A percentile compares a stretch with the other conserved stretches of the same genome.
These are phyloP conservation scores for Mnemiopsis leidyi DNA, from an alignment of 37 sponge, comb jelly and placozoan genomes.

Conservation along the genomic window DNA sequence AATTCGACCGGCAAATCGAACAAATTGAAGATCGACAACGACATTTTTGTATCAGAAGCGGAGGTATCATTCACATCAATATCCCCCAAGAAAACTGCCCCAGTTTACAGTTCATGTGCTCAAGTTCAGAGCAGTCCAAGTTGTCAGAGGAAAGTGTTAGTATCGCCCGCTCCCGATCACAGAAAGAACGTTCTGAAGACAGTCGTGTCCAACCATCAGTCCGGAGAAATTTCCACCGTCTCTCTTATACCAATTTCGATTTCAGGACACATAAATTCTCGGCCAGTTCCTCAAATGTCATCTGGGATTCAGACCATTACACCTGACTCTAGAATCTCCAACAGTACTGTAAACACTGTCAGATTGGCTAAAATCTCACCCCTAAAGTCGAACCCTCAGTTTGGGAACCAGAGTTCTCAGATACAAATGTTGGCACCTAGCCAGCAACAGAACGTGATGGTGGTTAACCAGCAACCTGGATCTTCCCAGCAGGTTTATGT, in stretches of 20 bases:
- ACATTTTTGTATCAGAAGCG: not conserved
- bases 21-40: conserved; percentile 9
- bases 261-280: not conserved
- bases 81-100: not conserved
- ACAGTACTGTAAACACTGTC: not conserved
- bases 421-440: not conserved
- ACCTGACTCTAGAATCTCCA: not conserved
- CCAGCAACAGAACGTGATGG: not conserved
- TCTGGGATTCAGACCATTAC: not conserved
- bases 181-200: not conserved
- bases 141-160: not conserved
- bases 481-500: not conserved
- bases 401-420: not conserved
- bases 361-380: not conserved
- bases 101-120: not conserved
- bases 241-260: not conserved
- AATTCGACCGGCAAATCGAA: not conserved
- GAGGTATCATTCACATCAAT: not conserved
- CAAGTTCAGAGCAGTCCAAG: not conserved
- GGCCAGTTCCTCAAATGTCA: not conserved
- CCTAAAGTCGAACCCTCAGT: not conserved
- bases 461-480: not conserved
- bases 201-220: not conserved
- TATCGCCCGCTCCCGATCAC: not conserved
- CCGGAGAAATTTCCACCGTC: not conserved